Conservation (phyloP, 2,797 vertebrate species). For the Loriculus beryllinus region DNA sequence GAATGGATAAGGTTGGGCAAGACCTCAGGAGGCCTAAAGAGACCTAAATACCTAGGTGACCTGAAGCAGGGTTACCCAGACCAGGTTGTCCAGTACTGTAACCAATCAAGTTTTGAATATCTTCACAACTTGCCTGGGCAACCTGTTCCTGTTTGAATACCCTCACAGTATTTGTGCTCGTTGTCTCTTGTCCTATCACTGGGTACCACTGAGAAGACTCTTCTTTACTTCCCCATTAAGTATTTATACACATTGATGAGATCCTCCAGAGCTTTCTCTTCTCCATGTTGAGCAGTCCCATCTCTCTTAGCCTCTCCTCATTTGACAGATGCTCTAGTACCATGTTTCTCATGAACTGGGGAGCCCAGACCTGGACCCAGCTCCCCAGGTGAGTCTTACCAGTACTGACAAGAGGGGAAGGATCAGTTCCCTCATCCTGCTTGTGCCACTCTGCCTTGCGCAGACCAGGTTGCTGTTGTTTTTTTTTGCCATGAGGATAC, state of each 20-base stretch:
- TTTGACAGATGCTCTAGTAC: background rate
- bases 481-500: rapidly evolving
- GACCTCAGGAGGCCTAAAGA: background rate
- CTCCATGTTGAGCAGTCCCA: background rate
- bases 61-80: background rate
- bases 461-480: background rate
- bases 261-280: background rate
- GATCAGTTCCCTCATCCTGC: background rate
- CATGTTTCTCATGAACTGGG: background rate
- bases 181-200: background rate
- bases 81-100: background rate
- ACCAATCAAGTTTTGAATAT: background rate
- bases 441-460: background rate
- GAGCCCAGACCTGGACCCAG: background rate
- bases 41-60: background rate
- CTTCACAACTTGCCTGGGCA: background rate
- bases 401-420: background rate
- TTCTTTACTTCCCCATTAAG: background rate
- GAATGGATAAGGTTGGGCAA: background rate
- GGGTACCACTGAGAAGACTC: background rate
- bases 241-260: background rate
- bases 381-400: background rate
- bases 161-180: background rate
- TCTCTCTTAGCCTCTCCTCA: background rate
- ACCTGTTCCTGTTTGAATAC: background rate